Evolutionary conservation across 37 sponge, comb jelly and placozoan genomes (phyloP), one percentile per base, ranked within the genome.

Genomic region (Hormiphora californensis): DNA sequence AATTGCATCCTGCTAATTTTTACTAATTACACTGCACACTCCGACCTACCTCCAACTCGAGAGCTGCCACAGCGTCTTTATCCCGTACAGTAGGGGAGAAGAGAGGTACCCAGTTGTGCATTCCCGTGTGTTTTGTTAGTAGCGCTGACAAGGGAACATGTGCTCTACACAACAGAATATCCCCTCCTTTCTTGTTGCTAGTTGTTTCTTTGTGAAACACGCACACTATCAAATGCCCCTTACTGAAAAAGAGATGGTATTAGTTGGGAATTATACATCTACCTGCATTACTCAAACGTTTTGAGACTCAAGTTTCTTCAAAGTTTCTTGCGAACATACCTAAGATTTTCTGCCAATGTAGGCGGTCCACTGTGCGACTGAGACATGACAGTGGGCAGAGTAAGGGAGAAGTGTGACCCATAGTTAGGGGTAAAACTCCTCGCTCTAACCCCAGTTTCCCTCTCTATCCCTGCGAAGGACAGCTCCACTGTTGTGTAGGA

Each of bases 371-470:
- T 43, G 46, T 73, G 81, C n/a, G 81, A n/a, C 27, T 43, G 4
- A 25, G 81, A 73, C 81, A 73, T 73, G 25, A 73, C 81, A 15
- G 81, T 73, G 3, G 81, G 81, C 1, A 73, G 81, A n/a, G 81
- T 73, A 43, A 73, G 35, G 12, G 81, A 73, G 46, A 73, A 73
- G 46, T 73, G 81, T 1, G 81, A 39, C 4, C 81, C 81, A 46
- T 73, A 73, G 35, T 73, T 73, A 8, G 81, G 81, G 25, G 81
- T 73, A 46, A 73, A 73, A 12, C 46, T 36, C n/a, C 81, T 43
- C 25, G 81, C 81, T 11, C 35, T 33, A 0, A 73, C 81, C 7
- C 81, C 25, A 1, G 36, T 36, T 46, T 73, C 81, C 3, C 81
- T 39, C 25, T 27, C 35, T 1, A 73, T 73, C 4, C 81, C 81